phyloP scores from a whole-genome alignment of 1,140 invertebrate species.

The Neodiprion lecontei region DNA sequence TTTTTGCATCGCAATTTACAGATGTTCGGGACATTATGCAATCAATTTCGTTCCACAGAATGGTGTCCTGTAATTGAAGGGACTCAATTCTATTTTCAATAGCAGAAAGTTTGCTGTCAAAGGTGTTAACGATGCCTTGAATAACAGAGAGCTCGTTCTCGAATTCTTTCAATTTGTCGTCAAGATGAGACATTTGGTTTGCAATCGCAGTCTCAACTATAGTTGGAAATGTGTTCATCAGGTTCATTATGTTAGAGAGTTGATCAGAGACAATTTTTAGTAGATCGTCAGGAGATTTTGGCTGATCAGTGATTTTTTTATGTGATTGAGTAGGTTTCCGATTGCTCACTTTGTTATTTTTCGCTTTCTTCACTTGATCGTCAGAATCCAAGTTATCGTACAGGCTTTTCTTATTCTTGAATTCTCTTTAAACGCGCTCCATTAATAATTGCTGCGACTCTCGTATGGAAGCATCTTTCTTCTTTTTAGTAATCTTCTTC shows the following conservation, averaged over 20 bases:
- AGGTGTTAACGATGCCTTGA: background rate
- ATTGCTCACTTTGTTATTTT: background rate
- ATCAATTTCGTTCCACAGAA: background rate
- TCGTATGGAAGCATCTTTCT: conserved; percentile 1
- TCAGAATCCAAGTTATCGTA: background rate
- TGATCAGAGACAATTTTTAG: background rate
- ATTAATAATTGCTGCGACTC: background rate
- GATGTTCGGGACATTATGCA: background rate
- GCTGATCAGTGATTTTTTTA: background rate
- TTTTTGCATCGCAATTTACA: background rate
- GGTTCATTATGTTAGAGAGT: background rate
- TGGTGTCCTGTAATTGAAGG: background rate
- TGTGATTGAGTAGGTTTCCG: background rate
- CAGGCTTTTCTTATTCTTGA: background rate
- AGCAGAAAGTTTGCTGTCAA: background rate
- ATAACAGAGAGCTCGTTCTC: background rate
- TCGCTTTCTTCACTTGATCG: background rate
- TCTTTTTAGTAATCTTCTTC: background rate
- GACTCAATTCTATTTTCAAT: background rate
- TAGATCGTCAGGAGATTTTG: background rate
- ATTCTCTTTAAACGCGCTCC: background rate
- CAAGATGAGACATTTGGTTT: background rate
- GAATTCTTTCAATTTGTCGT: background rate
- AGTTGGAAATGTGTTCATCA: background rate
- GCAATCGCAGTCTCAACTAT: background rate